A percentile compares a stretch with the other conserved stretches of the same genome.
phyloP scores from a whole-genome alignment of 2,113 vertebrate species.

The Zosterops lateralis region DNA sequence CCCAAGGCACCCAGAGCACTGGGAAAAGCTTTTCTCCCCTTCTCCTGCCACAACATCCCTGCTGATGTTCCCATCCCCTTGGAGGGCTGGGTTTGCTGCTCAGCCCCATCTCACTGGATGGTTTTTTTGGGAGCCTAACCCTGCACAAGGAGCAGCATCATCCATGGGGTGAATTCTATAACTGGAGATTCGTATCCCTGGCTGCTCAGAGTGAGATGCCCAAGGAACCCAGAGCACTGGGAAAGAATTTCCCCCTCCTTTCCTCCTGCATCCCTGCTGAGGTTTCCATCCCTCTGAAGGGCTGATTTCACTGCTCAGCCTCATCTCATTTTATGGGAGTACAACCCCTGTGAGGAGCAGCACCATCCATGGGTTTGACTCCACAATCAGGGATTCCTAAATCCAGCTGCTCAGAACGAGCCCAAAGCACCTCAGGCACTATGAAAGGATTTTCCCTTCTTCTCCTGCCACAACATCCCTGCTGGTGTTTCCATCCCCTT shows the following conservation, averaged over 20 bases:
- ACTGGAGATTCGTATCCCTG: background rate
- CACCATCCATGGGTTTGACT: background rate
- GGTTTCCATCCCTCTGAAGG: background rate
- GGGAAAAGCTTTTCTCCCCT: background rate
- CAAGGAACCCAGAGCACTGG: background rate
- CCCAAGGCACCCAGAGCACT: background rate
- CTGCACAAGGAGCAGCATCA: background rate
- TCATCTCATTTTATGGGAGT: background rate
- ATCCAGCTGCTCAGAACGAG: background rate
- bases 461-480: no score
- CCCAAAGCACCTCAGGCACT: background rate
- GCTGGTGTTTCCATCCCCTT: background rate
- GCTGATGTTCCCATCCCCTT: no score
- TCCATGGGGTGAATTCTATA: background rate
- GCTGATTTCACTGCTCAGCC: background rate
- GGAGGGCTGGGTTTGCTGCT: no score
- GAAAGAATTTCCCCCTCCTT: no score
- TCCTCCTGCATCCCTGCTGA: no score
- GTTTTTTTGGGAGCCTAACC: background rate
- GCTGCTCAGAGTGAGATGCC: background rate
- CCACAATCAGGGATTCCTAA: background rate
- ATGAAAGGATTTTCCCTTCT: no score
- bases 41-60: no score
- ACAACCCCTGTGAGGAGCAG: rapidly evolving
- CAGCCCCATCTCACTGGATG: background rate